These are phyloP conservation scores for Corydoras maculifer DNA, from an alignment of 2,113 vertebrate genomes.

Conservation along the genomic window DNA sequence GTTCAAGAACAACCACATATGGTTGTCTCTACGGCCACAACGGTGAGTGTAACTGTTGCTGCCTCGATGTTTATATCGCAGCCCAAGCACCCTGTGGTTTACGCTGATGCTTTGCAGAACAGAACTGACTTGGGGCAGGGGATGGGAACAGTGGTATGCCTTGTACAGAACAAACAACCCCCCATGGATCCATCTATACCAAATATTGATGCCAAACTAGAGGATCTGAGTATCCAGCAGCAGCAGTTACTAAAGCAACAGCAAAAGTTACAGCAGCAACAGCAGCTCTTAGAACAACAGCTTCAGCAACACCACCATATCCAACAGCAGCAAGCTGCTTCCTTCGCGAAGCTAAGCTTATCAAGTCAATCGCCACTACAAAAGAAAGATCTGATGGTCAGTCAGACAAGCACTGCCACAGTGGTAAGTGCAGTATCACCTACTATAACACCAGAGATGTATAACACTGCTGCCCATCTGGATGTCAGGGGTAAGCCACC, in stretches of 20 bases:
- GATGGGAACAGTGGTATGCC: conserved; percentile 79
- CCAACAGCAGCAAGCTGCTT: conserved; percentile 66
- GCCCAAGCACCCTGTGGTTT: conserved; percentile 80
- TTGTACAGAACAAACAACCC: conserved; percentile 78
- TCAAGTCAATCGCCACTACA: conserved; percentile 68
- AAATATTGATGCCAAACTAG: conserved; percentile 73
- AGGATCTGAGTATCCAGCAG: conserved; percentile 70
- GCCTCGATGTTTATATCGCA: conserved; percentile 87
- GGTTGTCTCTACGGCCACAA: conserved; percentile 72
- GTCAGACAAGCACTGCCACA: conserved; percentile 67
- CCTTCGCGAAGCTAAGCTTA: conserved; percentile 75
- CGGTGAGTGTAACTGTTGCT: conserved; percentile 83
- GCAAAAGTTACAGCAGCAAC: conserved; percentile 68
- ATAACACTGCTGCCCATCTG: conserved; percentile 62
- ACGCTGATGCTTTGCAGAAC: conserved; percentile 88
- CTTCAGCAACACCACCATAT: conserved; percentile 68
- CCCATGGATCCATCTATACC: conserved; percentile 62
- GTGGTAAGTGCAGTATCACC: conserved; percentile 61
- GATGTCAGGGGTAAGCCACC: conserved; percentile 75
- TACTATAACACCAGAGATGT: conserved; percentile 65
- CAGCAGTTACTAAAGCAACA: conserved; percentile 65
- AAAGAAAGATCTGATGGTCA: conserved; percentile 83
- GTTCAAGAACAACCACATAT: conserved; percentile 81
- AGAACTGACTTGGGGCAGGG: conserved; percentile 86
- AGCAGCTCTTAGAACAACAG: conserved; percentile 69